Base-by-base conservation (phyloP, 2,888 invertebrate species). In the Pollenia amentaria region DNA sequence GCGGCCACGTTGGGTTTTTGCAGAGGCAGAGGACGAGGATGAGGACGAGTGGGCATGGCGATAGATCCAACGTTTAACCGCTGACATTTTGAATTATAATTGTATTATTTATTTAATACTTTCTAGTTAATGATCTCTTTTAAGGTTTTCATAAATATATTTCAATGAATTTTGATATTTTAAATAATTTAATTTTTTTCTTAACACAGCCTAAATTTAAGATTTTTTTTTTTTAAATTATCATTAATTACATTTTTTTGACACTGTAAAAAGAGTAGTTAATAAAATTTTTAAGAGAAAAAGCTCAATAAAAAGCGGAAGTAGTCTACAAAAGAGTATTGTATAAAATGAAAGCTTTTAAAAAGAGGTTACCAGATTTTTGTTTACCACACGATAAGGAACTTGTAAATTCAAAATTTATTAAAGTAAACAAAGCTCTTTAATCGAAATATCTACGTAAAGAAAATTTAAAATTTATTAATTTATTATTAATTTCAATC, bases 31-130 rank as follows among this genome's bases (percentile, higher is more conserved):
- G 29, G 91, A 89, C 48, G 87, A 88, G 6, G 91, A 70, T 40
- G 90, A 88, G 29, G 29, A 29, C 10, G 90, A 89, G 42, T 78
- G 75, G 10, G 88, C 79, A 76, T 92, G 91, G 70, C 92, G 92
- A 83, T 91, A 92, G 40, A 93, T 91, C 93, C 93, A 93, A 89
- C 92, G 92, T 88, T 91, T 93, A 7, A 93, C 93, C 72, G 93
- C 92, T 72, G 93, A 93, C 93, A 93, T 92, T 84, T 87, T 90
- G 21, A 40, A 80, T 72, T 51, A 10, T 60, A 14, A n/a, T 64
- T 64, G 57, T 55, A 38, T 38, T 48, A 46, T 38, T 64, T 55
- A 6, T 70, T 70, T 40, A 42, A 16, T 38, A 51, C 38, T 51
- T 12, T 38, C 38, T 29, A 21, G 8, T 2, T 6, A 14, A 64